These are phyloP conservation scores for Clitarchus hookeri DNA, from an alignment of 2,888 invertebrate species.

Conservation along the genomic window DNA sequence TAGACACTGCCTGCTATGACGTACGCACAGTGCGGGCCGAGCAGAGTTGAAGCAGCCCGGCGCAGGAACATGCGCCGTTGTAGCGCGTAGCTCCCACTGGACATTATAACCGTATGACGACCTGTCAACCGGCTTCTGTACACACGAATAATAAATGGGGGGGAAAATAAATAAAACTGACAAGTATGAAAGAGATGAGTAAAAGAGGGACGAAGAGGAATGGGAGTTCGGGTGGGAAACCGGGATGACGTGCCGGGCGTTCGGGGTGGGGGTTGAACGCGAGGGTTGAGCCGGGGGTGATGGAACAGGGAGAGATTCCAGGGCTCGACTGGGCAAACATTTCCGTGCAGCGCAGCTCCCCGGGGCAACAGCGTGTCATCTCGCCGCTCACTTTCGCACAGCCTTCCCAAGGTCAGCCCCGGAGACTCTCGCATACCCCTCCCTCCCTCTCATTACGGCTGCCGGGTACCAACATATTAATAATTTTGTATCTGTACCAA, in stretches of 20 bases:
- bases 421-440: too few relatives aligned
- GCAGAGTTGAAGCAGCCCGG: too few relatives aligned
- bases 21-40: too few relatives aligned
- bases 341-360: neutral
- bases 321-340: neutral
- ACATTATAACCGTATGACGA: constrained; percentile 32
- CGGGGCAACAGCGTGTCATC: neutral
- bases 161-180: constrained; percentile 25
- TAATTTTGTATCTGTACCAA: too few relatives aligned
- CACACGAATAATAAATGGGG: constrained; percentile 27
- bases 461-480: too few relatives aligned
- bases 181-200: constrained; percentile 25
- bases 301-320: neutral
- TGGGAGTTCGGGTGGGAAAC: neutral
- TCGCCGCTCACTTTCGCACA: neutral
- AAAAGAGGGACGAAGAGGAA: neutral
- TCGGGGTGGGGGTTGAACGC: neutral
- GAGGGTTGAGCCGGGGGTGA: too few relatives aligned
- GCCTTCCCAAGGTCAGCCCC: neutral
- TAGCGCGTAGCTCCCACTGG: neutral
- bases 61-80: neutral
- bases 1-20: too few relatives aligned
- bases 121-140: constrained; percentile 30
- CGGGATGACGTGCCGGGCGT: neutral
- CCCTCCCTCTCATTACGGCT: too few relatives aligned